Percentiles rank a stretch among this genome's conserved stretches.
Conservation (phyloP, 2,888 invertebrate species). For the Crepidodera aurea region DNA sequence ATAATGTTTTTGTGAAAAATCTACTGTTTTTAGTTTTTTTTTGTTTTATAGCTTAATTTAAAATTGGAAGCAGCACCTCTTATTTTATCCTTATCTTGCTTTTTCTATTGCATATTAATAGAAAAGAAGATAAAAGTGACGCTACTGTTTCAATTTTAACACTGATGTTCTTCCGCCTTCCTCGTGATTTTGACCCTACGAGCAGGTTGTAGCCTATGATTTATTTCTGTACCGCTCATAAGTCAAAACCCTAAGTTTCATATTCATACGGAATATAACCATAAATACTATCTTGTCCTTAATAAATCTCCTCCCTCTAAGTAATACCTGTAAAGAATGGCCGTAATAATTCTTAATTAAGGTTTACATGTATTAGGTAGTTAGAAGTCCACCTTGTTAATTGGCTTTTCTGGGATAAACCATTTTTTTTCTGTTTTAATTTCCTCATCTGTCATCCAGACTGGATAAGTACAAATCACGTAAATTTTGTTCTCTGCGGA, state of each 20-base stretch:
- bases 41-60: too few species aligned
- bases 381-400: neutral
- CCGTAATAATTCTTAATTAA: neutral
- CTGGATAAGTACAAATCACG: too few species aligned
- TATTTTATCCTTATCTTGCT: too few species aligned
- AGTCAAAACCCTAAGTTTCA: constrained; percentile 22
- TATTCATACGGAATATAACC: constrained; percentile 17
- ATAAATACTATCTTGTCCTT: constrained; percentile 19
- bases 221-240: constrained; percentile 17
- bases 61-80: too few species aligned
- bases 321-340: neutral
- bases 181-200: neutral
- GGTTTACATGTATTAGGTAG: neutral
- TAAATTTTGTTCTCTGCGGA: too few species aligned
- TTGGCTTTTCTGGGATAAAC: too few species aligned
- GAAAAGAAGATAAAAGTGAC: too few species aligned
- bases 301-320: constrained; percentile 10
- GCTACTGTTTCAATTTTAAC: constrained; percentile 5
- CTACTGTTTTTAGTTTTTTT: too few species aligned
- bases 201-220: constrained; percentile 1
- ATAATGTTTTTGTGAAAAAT: too few species aligned
- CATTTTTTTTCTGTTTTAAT: too few species aligned
- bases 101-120: too few species aligned
- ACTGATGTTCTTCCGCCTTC: neutral
- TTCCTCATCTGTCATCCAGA: too few species aligned